Base-by-base conservation (phyloP, 1,140 invertebrate species). In the Mamestra configurata region DNA sequence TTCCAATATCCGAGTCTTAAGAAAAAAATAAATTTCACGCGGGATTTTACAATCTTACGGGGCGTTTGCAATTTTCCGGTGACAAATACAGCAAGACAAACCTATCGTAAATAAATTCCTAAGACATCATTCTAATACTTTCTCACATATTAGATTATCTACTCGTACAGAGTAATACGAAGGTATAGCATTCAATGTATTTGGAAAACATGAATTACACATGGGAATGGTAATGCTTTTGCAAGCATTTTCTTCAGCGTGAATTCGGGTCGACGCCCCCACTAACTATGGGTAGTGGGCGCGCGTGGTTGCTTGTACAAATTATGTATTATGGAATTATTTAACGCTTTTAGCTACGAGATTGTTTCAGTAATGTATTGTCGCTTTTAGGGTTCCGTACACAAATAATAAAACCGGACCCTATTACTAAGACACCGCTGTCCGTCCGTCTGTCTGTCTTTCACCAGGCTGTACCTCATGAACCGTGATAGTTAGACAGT, bases 151-250 rank as follows among this genome's bases (percentile, higher is more conserved):
- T 68, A 68, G 18, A 46, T 68, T 68, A 68, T 68, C 46, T 68
- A 46, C 20, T 46, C 40, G 27, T 61, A 61, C n/a, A 35, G n/a
- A n/a, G 31, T 46, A 49, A 46, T 46, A 46, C 11, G 27, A 49
- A 22, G 64, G 20, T 46, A n/a, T n/a, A 37, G 4, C 35, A 68
- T 49, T 68, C 27, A 68, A 68, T 43, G 71, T 73, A 55, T 73
- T 57, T 57, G 71, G 71, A 59, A 57, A 73, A 40, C 53, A 73
- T 73, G 71, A 73, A 73, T 73, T 55, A 73, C 71, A 57, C 71
- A 73, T 59, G 71, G 71, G 71, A 37, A 73, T 59, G 53, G 31
- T 73, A 73, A 73, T 73, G 71, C 35, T 73, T 73, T 59, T 73
- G 53, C 37, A 59, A 59, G 18, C 18, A 73, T 73, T 73, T 46